Conservation (phyloP, 30 jellyfish, hydroid and myxozoan genomes). For the Turritopsis dohrnii region DNA sequence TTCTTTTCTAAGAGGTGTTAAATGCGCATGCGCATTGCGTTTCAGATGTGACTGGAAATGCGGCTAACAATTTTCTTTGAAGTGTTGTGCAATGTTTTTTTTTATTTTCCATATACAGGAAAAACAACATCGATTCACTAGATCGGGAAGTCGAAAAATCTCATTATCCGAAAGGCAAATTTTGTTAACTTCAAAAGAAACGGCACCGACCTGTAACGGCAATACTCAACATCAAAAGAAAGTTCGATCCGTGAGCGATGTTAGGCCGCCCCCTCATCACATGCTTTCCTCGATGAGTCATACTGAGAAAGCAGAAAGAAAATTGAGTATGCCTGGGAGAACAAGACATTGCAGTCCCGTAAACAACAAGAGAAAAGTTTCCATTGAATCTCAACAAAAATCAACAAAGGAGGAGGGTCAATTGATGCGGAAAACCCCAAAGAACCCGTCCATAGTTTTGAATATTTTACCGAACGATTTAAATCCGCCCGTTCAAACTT, state of each 20-base stretch:
- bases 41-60: neutral
- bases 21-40: neutral
- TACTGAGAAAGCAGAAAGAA: neutral
- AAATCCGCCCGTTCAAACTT: neutral
- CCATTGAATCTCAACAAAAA: neutral
- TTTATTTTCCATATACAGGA: neutral
- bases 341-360: neutral
- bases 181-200: neutral
- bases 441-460: slow-evolving; percentile 5
- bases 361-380: neutral
- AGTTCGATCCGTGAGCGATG: neutral
- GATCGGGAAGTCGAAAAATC: slow-evolving; percentile 3
- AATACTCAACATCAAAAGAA: neutral
- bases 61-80: too few relatives aligned
- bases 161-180: neutral
- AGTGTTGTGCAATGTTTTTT: neutral
- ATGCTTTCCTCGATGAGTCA: neutral
- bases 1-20: neutral
- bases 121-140: neutral
- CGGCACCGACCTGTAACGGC: neutral
- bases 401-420: neutral
- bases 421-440: neutral
- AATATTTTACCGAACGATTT: neutral
- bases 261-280: neutral
- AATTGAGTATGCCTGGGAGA: neutral